phyloP scores from a whole-genome alignment of 1,140 invertebrate species.

The Drosophila athabasca region DNA sequence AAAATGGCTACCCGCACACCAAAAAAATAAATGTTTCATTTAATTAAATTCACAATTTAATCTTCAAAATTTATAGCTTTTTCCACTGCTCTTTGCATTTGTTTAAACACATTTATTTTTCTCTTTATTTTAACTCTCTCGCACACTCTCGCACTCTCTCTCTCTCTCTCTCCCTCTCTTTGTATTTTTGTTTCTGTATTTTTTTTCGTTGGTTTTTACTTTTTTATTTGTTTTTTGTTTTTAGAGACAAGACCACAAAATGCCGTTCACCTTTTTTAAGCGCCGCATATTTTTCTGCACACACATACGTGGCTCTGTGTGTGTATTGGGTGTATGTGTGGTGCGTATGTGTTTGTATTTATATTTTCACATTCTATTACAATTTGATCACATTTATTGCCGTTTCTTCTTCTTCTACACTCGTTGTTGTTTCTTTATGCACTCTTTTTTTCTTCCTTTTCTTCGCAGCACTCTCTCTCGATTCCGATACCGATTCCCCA shows the following conservation, averaged over 20 bases:
- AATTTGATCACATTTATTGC: constrained; percentile 75
- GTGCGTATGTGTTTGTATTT: constrained; percentile 24
- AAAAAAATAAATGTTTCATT: constrained; percentile 55
- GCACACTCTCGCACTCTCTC: constrained; percentile 3
- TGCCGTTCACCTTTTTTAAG: constrained; percentile 82
- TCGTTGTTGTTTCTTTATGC: constrained; percentile 8
- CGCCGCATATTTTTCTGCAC: constrained; percentile 81
- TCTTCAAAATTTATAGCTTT: not conserved
- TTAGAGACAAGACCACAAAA: constrained; percentile 44
- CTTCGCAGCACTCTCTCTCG: constrained; percentile 47
- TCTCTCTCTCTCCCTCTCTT: constrained; percentile 1
- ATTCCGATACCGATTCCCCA: too few species aligned
- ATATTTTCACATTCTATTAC: constrained; percentile 76
- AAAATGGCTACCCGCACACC: constrained; percentile 4
- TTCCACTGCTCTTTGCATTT: constrained; percentile 1
- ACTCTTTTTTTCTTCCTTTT: constrained; percentile 39
- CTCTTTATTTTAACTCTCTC: constrained; percentile 1
- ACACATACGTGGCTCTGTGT: constrained; percentile 69
- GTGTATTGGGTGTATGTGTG: constrained; percentile 13
- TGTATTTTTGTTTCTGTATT: constrained; percentile 20
- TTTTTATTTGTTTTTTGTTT: constrained; percentile 28
- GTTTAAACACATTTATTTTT: not conserved
- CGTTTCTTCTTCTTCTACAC: constrained; percentile 28
- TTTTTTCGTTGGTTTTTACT: constrained; percentile 11
- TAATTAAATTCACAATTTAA: constrained; percentile 29